phyloP scores from a whole-genome alignment of 2,113 vertebrate species.

The Nothocercus nigrocapillus region DNA sequence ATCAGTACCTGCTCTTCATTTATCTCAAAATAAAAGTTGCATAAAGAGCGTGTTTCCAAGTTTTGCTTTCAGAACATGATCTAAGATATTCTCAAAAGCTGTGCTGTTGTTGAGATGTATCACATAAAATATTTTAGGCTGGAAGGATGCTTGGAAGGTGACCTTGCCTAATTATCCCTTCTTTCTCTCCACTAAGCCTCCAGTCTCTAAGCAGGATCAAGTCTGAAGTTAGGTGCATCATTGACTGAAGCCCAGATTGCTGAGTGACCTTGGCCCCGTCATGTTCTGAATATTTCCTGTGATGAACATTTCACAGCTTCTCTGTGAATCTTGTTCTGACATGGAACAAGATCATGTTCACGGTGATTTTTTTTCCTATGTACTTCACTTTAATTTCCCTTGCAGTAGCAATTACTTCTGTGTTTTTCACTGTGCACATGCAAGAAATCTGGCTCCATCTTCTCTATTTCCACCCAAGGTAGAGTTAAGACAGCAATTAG shows the following conservation, averaged over 20 bases:
- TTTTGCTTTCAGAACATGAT: background rate
- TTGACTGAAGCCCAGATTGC: background rate
- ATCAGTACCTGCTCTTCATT: background rate
- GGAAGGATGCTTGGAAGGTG: background rate
- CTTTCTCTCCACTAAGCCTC: background rate
- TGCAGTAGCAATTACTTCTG: background rate
- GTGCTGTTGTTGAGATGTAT: background rate
- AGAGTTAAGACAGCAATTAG: background rate
- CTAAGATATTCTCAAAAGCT: background rate
- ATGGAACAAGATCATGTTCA: background rate
- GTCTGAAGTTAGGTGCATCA: background rate
- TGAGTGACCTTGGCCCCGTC: background rate
- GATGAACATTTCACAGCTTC: background rate
- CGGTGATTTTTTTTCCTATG: background rate
- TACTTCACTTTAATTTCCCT: background rate
- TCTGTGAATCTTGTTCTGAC: background rate
- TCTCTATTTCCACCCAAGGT: background rate
- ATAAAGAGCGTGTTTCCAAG: background rate
- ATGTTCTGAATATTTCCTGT: background rate
- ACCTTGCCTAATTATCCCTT: background rate
- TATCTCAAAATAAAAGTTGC: background rate
- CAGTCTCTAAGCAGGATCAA: background rate
- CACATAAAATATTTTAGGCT: background rate
- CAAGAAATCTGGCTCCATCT: background rate
- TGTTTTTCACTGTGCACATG: background rate